These are phyloP conservation scores for Dendrolimus kikuchii DNA, from an alignment of 1,140 invertebrate genomes.

Conservation along the genomic window DNA sequence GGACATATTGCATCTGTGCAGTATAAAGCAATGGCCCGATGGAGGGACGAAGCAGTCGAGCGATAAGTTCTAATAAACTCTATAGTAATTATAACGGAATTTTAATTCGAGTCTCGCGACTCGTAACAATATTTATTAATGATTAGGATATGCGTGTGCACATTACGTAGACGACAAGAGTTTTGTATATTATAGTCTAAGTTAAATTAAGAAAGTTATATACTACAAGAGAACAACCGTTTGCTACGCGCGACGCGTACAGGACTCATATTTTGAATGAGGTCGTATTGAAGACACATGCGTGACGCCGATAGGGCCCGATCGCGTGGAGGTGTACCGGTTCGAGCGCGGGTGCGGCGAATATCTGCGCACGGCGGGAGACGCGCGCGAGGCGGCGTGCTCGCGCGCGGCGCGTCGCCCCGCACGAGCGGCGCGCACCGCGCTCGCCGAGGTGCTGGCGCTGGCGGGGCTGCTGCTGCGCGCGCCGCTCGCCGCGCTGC, in stretches of 20 bases:
- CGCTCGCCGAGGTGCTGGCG: constrained; percentile 6
- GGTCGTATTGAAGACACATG: neutral
- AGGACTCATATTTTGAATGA: neutral
- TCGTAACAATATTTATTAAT: too few relatives aligned
- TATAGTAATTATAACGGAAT: too few relatives aligned
- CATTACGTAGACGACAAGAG: too few relatives aligned
- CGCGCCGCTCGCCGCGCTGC: neutral
- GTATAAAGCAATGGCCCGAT: too few relatives aligned
- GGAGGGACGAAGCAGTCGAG: too few relatives aligned
- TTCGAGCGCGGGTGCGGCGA: constrained; percentile 10
- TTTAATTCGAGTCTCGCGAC: too few relatives aligned
- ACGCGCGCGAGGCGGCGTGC: constrained; percentile 4
- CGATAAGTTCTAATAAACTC: too few relatives aligned
- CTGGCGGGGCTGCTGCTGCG: neutral
- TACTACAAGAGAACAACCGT: neutral
- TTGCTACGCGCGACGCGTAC: neutral
- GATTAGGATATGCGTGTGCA: too few relatives aligned
- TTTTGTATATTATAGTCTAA: too few relatives aligned
- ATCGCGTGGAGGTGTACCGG: constrained; percentile 21
- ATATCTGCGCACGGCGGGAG: constrained; percentile 7
- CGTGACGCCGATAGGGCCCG: constrained; percentile 10
- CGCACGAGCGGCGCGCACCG: constrained; percentile 7
- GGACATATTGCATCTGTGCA: too few relatives aligned
- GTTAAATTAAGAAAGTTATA: neutral
- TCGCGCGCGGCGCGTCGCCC: constrained; percentile 8